Conservation (phyloP, 1,140 invertebrate genomes). For the Linepithema humile region DNA sequence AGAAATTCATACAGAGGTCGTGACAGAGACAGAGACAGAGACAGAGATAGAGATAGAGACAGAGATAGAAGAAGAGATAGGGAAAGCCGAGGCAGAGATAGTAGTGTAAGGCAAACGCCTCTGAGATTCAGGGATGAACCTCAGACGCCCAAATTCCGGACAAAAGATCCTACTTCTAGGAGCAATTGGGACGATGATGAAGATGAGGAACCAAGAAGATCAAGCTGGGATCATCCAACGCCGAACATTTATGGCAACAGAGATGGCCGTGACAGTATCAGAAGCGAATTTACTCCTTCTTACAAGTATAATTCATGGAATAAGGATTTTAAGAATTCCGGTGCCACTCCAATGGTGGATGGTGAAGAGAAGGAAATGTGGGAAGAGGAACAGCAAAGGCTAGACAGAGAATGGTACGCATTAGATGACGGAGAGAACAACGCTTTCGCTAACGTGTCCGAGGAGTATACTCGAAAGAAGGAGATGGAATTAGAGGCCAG, state of each 20-base stretch:
- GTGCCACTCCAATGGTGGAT: constrained; percentile 86
- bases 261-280: constrained; percentile 83
- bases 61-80: constrained; percentile 73
- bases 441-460: constrained; percentile 95
- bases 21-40: constrained; percentile 73
- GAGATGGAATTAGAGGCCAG: constrained; percentile 96
- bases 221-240: constrained; percentile 97
- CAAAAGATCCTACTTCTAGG: constrained; percentile 88
- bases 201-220: constrained; percentile 88
- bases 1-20: constrained; percentile 70
- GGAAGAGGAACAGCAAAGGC: constrained; percentile 96
- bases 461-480: constrained; percentile 96
- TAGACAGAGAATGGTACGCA: constrained; percentile 98
- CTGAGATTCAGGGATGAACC: constrained; percentile 91
- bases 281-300: constrained; percentile 91
- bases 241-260: constrained; percentile 86
- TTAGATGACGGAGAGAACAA: constrained; percentile 96
- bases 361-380: constrained; percentile 91
- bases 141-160: constrained; percentile 88
- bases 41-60: constrained; percentile 72
- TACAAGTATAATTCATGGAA: constrained; percentile 94
- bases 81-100: constrained; percentile 75
- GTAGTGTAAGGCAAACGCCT: constrained; percentile 84
- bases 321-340: constrained; percentile 87
- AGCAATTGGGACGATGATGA: constrained; percentile 96